Evolutionary conservation across 2,888 invertebrate species (phyloP), one percentile per base, ranked within the genome.

Genomic region (Watsonalla binaria): DNA sequence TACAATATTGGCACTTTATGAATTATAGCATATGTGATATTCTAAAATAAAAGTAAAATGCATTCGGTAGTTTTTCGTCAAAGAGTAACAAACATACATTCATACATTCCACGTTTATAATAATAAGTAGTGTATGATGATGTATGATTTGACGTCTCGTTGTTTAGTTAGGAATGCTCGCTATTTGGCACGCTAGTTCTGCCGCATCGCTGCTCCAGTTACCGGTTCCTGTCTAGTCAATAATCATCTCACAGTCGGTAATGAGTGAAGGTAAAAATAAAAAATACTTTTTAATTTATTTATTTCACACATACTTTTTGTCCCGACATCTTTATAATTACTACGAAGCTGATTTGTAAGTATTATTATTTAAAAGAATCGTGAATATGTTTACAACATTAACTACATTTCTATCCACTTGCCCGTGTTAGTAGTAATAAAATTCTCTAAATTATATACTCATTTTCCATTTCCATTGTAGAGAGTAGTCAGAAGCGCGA

Each of bases 401-500:
- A 5, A 6, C 37, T 37, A 6, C 37, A 8, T 8, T 37, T 5
- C 8, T 37, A 6, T 37, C 37, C 37, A 9, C 37, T 9, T 37
- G 37, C 2, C 34, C n/a, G 33, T n/a, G 47, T n/a, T n/a, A n/a
- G n/a, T 35, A 6, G 34, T 14, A 50, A 35, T 39, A n/a, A 46
- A 45, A 14, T 46, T 47, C 24, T 34, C 39, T 37, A 13, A n/a
- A 50, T 24, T 14, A 5, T 15, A 48, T n/a, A n/a, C 34, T 9
- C 24, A 24, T 24, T 9, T n/a, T 42, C 46, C 5, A 55, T 59
- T 58, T 34, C 69, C 53, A 4, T 55, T 56, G 46, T 77, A 76
- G 53, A 79, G 65, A 35, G 75, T 72, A 51, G 68, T 69, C 11
- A 81, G 57, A n/a, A 82, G 58, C 34, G 82, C 81, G 45, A 83